phyloP scores from a whole-genome alignment of 2,797 vertebrate genomes.

The Valencia hispanica region DNA sequence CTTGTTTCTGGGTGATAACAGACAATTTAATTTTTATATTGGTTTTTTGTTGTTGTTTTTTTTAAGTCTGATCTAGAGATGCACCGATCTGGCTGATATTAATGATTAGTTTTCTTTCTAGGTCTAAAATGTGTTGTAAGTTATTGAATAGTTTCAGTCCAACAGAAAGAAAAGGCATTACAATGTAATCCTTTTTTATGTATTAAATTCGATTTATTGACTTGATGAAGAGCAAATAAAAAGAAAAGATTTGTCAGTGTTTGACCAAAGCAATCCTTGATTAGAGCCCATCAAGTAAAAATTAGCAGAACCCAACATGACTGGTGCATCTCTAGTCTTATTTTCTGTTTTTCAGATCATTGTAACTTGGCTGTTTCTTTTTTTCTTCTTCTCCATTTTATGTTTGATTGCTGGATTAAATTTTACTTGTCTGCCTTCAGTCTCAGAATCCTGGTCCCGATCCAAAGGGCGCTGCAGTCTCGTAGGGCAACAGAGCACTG shows the following conservation, averaged over 20 bases:
- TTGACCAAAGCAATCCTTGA: background rate
- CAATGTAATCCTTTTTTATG: background rate
- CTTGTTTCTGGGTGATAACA: background rate
- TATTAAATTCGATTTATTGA: background rate
- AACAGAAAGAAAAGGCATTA: background rate
- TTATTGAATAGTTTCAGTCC: no score
- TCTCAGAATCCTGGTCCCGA: constrained; percentile 87
- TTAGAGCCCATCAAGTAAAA: background rate
- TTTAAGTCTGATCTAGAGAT: background rate
- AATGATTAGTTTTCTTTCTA: constrained; percentile 48
- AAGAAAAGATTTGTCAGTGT: background rate
- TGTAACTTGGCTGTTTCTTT: background rate
- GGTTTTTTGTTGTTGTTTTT: no score
- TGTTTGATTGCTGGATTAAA: constrained; percentile 17
- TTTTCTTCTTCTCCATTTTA: background rate
- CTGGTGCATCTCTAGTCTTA: background rate
- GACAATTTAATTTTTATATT: background rate
- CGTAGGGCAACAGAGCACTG: constrained; percentile 81
- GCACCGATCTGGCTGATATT: background rate
- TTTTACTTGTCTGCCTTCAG: constrained; percentile 48
- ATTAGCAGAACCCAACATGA: background rate
- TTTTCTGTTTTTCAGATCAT: constrained; percentile 4
- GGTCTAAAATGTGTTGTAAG: background rate
- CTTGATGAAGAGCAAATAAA: background rate
- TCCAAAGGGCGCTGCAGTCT: constrained; percentile 88